phyloP scores from a whole-genome alignment of 2,888 invertebrate genomes.

The Andricus quercusramuli region DNA sequence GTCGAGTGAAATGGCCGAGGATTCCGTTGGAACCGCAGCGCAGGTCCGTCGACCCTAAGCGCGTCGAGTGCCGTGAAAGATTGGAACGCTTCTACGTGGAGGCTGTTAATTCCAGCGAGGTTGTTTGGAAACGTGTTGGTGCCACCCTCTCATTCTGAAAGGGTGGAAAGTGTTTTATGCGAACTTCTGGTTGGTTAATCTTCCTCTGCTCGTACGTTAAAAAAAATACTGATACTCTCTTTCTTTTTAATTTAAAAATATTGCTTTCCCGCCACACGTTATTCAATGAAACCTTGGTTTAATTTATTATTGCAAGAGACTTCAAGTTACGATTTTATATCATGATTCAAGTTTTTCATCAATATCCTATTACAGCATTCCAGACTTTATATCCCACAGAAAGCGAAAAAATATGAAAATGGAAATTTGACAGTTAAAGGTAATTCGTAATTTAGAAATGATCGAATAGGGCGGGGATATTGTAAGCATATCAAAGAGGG shows the following conservation, averaged over 20 bases:
- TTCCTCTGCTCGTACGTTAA: background rate
- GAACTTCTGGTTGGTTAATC: background rate
- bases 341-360: too few relatives aligned
- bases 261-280: background rate
- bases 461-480: background rate
- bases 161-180: slow-evolving; percentile 6
- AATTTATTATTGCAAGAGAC: background rate
- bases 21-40: background rate
- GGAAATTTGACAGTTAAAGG: background rate
- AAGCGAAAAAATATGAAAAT: background rate
- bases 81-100: slow-evolving; percentile 21
- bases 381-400: too few relatives aligned
- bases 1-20: slow-evolving; percentile 3
- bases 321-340: background rate
- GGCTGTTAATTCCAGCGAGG: slow-evolving; percentile 16
- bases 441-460: background rate
- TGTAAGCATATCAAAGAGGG: background rate
- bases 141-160: background rate
- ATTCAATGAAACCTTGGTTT: background rate
- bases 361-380: too few relatives aligned
- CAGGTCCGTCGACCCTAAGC: slow-evolving; percentile 6
- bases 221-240: background rate
- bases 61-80: slow-evolving; percentile 23
- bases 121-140: slow-evolving; percentile 25
- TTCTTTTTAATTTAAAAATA: background rate